Percentiles rank a stretch among this genome's conserved stretches.
These are phyloP conservation scores for Tachysurus vachellii DNA, from an alignment of 2,113 vertebrate genomes.

Conservation along the genomic window DNA sequence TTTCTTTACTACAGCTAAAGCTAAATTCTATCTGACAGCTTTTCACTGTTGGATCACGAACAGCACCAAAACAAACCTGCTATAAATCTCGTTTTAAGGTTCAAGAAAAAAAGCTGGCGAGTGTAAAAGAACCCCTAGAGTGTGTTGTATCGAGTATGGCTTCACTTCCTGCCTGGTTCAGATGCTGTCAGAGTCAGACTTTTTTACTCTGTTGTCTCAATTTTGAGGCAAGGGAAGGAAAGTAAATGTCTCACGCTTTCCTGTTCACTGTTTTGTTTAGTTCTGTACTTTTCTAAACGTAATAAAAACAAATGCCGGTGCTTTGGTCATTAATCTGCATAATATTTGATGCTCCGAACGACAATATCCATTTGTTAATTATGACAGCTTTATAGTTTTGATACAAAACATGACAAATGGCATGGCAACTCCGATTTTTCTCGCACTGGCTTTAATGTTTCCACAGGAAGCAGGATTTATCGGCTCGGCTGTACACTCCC, in stretches of 20 bases:
- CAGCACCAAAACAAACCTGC: background rate
- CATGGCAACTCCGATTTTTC: background rate
- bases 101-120: background rate
- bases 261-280: background rate
- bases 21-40: conserved; percentile 7
- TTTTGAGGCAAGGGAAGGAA: background rate
- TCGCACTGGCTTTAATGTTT: conserved; percentile 33
- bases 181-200: background rate
- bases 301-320: background rate
- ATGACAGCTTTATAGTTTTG: conserved; percentile 3
- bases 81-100: conserved; percentile 9
- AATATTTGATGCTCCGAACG: conserved; percentile 2
- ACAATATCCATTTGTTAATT: conserved; percentile 20
- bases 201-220: background rate
- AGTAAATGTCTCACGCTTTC: background rate
- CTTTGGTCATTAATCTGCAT: background rate
- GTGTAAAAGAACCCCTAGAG: background rate
- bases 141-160: background rate
- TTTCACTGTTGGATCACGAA: background rate
- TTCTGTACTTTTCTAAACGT: background rate
- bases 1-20: background rate
- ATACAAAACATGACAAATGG: conserved; percentile 21
- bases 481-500: conserved; percentile 8
- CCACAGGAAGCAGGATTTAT: conserved; percentile 39
- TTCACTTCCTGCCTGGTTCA: background rate